phyloP scores from a whole-genome alignment of 2,888 invertebrate species.

The Parnassius glacialis region DNA sequence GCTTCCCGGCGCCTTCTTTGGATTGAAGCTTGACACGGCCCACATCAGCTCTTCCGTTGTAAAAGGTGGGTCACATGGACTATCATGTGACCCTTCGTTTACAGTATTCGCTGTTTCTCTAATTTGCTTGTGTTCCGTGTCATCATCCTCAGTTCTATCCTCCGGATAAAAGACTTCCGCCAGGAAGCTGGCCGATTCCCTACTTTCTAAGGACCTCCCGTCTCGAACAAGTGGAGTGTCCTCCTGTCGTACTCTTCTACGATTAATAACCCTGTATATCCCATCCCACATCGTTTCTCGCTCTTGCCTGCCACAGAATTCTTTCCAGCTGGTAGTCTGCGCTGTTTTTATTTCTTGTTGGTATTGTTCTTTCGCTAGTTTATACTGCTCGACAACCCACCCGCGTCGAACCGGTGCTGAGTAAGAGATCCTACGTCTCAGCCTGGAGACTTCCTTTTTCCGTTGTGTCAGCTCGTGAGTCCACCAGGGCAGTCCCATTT shows the following conservation, averaged over 20 bases:
- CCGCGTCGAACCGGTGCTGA: constrained; percentile 9
- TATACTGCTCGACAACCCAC: constrained; percentile 24
- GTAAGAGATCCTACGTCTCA: constrained; percentile 10
- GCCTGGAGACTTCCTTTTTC: neutral
- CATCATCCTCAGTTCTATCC: neutral
- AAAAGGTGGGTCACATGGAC: too few species aligned
- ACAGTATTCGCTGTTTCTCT: too few species aligned
- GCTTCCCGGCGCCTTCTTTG: too few species aligned
- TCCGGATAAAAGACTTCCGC: constrained; percentile 25
- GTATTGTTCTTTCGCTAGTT: constrained; percentile 14
- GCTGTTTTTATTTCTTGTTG: constrained; percentile 12
- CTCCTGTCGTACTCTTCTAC: too few species aligned
- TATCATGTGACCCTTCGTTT: too few species aligned
- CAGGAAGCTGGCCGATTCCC: constrained; percentile 12
- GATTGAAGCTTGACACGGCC: too few species aligned
- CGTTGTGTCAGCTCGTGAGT: too few species aligned
- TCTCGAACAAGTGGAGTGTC: neutral
- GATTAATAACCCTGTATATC: too few species aligned
- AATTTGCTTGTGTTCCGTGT: neutral
- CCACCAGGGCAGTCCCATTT: too few species aligned
- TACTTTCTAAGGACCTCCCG: neutral
- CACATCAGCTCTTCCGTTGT: too few species aligned
- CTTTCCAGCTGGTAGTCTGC: neutral
- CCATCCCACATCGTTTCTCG: too few species aligned
- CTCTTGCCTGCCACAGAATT: too few species aligned